These are phyloP conservation scores for Centrocercus urophasianus DNA, from an alignment of 2,113 vertebrate species.

Conservation along the genomic window DNA sequence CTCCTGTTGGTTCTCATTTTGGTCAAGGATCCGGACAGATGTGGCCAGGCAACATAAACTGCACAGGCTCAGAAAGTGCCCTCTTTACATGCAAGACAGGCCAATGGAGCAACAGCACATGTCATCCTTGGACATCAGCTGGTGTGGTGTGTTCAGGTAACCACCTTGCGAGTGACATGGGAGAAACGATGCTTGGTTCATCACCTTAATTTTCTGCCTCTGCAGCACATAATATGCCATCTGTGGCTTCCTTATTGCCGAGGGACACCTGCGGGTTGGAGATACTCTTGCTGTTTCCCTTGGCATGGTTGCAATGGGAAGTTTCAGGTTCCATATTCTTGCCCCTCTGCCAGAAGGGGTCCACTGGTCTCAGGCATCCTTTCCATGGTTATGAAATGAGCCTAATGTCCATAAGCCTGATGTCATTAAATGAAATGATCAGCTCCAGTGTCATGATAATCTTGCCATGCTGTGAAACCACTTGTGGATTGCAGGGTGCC, in stretches of 20 bases:
- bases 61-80: not conserved
- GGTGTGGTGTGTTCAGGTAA: slow-evolving; percentile 43
- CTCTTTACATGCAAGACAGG: not conserved
- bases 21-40: not conserved
- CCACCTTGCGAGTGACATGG: rapidly evolving
- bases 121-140: not conserved
- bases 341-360: not conserved
- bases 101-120: not conserved
- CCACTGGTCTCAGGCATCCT: not conserved
- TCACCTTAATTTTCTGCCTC: not conserved
- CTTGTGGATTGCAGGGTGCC: rapidly evolving
- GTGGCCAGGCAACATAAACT: not conserved
- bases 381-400: rapidly evolving
- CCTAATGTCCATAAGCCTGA: not conserved
- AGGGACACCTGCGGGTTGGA: too few species aligned
- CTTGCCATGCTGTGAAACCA: not conserved
- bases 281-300: not conserved
- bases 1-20: rapidly evolving
- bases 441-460: not conserved
- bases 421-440: not conserved
- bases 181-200: rapidly evolving
- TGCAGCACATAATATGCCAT: rapidly evolving
- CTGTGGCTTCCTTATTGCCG: not conserved
- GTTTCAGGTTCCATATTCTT: not conserved
- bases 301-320: not conserved